Base-by-base conservation (phyloP, 2,888 invertebrate species). In the Endomychus coccineus region DNA sequence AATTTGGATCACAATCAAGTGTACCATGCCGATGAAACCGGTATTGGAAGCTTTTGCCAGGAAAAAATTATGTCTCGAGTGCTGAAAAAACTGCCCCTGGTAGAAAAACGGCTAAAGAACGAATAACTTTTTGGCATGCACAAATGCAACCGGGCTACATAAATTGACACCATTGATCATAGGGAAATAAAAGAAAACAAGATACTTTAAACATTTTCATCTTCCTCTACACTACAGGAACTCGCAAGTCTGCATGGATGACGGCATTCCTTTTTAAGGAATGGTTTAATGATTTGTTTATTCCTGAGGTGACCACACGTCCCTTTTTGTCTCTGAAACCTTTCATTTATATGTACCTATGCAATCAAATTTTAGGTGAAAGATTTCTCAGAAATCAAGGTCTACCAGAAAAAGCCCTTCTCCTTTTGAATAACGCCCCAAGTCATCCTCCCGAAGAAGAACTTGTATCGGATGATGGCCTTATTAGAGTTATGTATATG, bases 211-310 rank as follows among this genome's bases (percentile, higher is more conserved):
- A 34, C 42, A 50, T 25, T 31, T 46, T 3, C 27, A 23, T 6
- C 21, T 17, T 4, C 33, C 52, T 11, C 49, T 52, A 11, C 36
- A 53, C 1, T 15, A 19, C 3, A 48, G 46, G 30, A 45, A 39
- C 35, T 16, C 27, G 9, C 49, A 50, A 27, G 31, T 29, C 10
- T 52, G 50, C 52, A 1, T 55, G 52, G 54, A 53, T 56, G 49
- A 45, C 40, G 31, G 31, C 28, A n/a, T 13, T 24, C 6, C 29
- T 53, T 16, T 53, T 52, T 32, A 12, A 14, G 2, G 40, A 49
- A 14, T 55, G 55, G 52, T 55, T 42, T 27, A 31, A 31, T n/a
- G 28, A 43, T 19, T 19, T 39, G 11, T 54, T 51, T 23, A 45
- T 49, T 19, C 41, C 45, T 10, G 22, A 34, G 14, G 46, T 48